Evolutionary conservation across 1,140 invertebrate species (phyloP).

Genomic region (Hyposmocoma kahamanoa): DNA sequence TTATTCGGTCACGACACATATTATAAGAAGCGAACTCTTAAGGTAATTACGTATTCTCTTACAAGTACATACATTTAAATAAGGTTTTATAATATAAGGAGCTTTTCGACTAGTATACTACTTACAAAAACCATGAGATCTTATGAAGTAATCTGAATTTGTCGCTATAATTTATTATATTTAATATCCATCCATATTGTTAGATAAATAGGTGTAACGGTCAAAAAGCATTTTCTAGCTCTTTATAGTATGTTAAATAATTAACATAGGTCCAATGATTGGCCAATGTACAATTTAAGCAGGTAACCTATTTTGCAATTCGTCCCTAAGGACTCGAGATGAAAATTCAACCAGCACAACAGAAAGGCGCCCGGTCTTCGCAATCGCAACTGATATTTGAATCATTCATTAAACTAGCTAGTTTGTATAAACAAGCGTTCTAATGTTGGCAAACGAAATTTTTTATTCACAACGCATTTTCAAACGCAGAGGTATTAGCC

Average conservation of each 20-base stretch:
- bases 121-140: conserved; percentile 57
- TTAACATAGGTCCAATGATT: conserved; percentile 48
- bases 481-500: too few species aligned
- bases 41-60: conserved; percentile 45
- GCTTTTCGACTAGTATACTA: conserved; percentile 68
- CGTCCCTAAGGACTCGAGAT: too few species aligned
- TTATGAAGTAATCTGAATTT: conserved; percentile 66
- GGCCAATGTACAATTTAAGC: conserved; percentile 33
- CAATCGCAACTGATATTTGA: too few species aligned
- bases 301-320: too few species aligned
- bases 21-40: conserved; percentile 28
- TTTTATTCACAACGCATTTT: too few species aligned
- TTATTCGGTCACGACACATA: conserved; percentile 37
- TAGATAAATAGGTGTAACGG: conserved; percentile 64
- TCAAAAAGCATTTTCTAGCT: conserved; percentile 48
- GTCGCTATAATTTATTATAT: conserved; percentile 62
- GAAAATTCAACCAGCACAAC: too few species aligned
- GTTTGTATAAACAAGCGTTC: too few species aligned
- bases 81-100: conserved; percentile 66
- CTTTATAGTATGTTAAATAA: conserved; percentile 47
- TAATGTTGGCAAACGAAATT: too few species aligned
- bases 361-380: too few species aligned
- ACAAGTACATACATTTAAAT: conserved; percentile 43
- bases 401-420: too few species aligned
- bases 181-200: conserved; percentile 71